Evolutionary conservation across 2,797 vertebrate genomes (phyloP).

Genomic region (Danio albolineatus): DNA sequence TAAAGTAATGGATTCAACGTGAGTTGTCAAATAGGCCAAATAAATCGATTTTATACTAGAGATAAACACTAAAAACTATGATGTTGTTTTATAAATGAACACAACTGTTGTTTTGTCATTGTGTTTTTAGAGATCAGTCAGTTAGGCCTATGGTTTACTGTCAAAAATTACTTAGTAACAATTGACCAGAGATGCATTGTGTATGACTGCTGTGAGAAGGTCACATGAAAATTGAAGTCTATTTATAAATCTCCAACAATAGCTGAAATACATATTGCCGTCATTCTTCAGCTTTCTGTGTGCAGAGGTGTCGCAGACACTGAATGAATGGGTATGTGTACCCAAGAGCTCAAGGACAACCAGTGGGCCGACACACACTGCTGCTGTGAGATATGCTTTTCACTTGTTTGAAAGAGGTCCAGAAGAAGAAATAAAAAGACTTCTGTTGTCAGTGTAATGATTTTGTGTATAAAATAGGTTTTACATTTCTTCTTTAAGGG

Average conservation of each 20-base stretch:
- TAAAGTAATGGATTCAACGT: no score
- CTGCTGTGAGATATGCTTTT: constrained; percentile 35
- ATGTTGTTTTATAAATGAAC: no score
- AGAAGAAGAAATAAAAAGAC: constrained; percentile 37
- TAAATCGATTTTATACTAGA: no score
- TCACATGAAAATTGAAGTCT: not conserved
- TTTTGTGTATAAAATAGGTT: not conserved
- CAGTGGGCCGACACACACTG: constrained; percentile 34
- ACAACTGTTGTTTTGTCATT: no score
- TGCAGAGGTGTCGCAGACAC: constrained; percentile 19
- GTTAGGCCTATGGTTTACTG: not conserved
- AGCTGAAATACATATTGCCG: constrained; percentile 10
- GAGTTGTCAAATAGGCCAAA: no score
- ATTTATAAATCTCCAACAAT: constrained; percentile 18
- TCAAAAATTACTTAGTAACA: not conserved
- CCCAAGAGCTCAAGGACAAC: constrained; percentile 67
- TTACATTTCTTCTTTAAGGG: not conserved
- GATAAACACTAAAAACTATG: no score
- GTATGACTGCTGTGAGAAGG: not conserved
- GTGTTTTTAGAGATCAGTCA: no score
- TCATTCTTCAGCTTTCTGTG: constrained; percentile 41
- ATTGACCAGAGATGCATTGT: not conserved
- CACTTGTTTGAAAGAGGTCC: constrained; percentile 46
- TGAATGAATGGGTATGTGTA: constrained; percentile 62
- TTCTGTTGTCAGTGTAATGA: constrained; percentile 24